Evolutionary conservation across 1,140 invertebrate species (phyloP).

Genomic region (Chelonus insularis): DNA sequence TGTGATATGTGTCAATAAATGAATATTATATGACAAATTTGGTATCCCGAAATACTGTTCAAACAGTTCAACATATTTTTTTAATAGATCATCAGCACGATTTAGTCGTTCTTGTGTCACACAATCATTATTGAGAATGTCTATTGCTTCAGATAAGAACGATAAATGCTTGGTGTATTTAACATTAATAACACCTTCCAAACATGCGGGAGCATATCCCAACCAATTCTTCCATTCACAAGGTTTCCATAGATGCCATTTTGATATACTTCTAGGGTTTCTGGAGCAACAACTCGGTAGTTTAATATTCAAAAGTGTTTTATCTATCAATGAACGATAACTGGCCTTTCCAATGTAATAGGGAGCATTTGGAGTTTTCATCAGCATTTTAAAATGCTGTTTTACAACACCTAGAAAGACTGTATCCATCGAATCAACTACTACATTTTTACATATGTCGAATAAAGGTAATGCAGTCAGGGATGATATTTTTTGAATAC

Average conservation of each 20-base stretch:
- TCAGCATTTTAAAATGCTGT: not conserved
- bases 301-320: constrained; percentile 1
- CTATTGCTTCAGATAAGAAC: constrained; percentile 16
- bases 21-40: constrained; percentile 11
- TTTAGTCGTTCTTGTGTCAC: constrained; percentile 13
- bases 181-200: constrained; percentile 14
- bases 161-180: constrained; percentile 27
- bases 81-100: not conserved
- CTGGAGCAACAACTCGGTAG: constrained; percentile 11
- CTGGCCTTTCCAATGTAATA: constrained; percentile 1
- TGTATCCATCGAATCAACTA: constrained; percentile 9
- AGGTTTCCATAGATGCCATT: constrained; percentile 18
- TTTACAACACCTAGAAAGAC: constrained; percentile 9
- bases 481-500: constrained; percentile 5
- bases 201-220: constrained; percentile 19
- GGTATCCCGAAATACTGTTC: not conserved
- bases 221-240: constrained; percentile 14
- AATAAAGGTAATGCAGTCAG: constrained; percentile 1
- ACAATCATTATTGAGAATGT: constrained; percentile 23
- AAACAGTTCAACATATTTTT: constrained; percentile 6
- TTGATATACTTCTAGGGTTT: not conserved
- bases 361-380: not conserved
- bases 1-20: constrained; percentile 1
- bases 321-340: not conserved
- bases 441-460: constrained; percentile 6